Base-by-base conservation (phyloP, 2,797 vertebrate species). In the Thripadectes ignobilis region DNA sequence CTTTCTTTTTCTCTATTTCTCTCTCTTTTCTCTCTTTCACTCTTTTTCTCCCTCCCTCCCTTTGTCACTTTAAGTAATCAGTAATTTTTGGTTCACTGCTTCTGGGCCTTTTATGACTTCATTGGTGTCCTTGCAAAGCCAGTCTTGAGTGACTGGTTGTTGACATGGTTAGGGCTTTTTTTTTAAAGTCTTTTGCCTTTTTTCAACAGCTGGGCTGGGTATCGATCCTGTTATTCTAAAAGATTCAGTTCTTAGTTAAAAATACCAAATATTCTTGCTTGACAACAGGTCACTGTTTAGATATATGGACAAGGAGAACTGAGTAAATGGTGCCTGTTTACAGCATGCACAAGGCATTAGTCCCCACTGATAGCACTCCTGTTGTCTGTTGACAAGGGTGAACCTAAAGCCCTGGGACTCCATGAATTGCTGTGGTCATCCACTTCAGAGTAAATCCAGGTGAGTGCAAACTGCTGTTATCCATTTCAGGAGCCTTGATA, bases 191-290 rank as follows among this genome's bases (percentile, higher is more conserved):
- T 71, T 80, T 71, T 84, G 46, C 68, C 17, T 57, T 71, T 38
- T 88, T 26, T 36, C 41, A 45, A 11, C 69, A 76, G 23, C 32
- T 58, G 54, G 78, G 32, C 48, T 36, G 39, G 11, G 9, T 63
- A 68, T 67, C 0, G 0, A 79, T 82, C 74, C 39, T 0, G 0
- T 66, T 78, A 41, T 58, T 76, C 46, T 75, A 18, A 61, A 87
- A 78, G 66, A 57, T 68, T 16, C 24, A 83, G 52, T 29, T 19
- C 21, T 76, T 79, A 61, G 38, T 80, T 87, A 89, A 74, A 61
- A 71, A 52, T 45, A 55, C 34, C 1, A 2, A 72, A 62, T 63
- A 80, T 46, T 82, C 38, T 12, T 19, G 14, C 66, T 63, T 55
- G 54, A 51, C 49, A 84, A 26, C n/a, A 78, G 52, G 16, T 30